Evolutionary conservation across 2,797 vertebrate genomes (phyloP).

Genomic region (Carapus acus): DNA sequence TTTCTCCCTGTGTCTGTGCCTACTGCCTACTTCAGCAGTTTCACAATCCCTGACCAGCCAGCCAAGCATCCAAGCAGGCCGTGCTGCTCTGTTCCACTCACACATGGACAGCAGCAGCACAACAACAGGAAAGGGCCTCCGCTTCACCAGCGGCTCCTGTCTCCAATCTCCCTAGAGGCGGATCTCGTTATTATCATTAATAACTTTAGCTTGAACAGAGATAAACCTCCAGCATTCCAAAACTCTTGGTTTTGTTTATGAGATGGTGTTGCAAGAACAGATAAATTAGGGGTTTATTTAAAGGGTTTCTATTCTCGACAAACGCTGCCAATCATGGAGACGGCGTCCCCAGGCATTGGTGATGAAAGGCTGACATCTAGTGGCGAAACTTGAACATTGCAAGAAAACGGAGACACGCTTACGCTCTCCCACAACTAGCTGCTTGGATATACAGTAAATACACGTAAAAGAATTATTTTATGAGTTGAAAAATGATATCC

Average conservation of each 20-base stretch:
- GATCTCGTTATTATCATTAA: conserved; percentile 71
- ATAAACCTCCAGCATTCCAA: conserved; percentile 76
- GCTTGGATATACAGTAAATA: too few species aligned
- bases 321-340: conserved; percentile 50
- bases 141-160: conserved; percentile 66
- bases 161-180: conserved; percentile 64
- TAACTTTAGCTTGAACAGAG: conserved; percentile 62
- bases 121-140: conserved; percentile 69
- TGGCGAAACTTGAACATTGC: conserved; percentile 35
- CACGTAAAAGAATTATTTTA: too few species aligned
- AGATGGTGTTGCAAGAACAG: conserved; percentile 70
- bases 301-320: conserved; percentile 74
- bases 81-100: conserved; percentile 62
- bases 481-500: too few species aligned
- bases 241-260: conserved; percentile 69
- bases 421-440: too few species aligned
- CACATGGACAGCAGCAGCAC: conserved; percentile 60
- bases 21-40: conserved; percentile 78
- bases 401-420: not conserved
- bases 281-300: conserved; percentile 72
- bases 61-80: conserved; percentile 54
- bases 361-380: conserved; percentile 61
- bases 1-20: conserved; percentile 55
- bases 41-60: conserved; percentile 69
- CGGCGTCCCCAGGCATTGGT: conserved; percentile 34